A percentile compares a stretch with the other conserved stretches of the same genome.
Evolutionary conservation across 2,113 vertebrate genomes (phyloP).

Genomic region (Oceanites oceanicus): DNA sequence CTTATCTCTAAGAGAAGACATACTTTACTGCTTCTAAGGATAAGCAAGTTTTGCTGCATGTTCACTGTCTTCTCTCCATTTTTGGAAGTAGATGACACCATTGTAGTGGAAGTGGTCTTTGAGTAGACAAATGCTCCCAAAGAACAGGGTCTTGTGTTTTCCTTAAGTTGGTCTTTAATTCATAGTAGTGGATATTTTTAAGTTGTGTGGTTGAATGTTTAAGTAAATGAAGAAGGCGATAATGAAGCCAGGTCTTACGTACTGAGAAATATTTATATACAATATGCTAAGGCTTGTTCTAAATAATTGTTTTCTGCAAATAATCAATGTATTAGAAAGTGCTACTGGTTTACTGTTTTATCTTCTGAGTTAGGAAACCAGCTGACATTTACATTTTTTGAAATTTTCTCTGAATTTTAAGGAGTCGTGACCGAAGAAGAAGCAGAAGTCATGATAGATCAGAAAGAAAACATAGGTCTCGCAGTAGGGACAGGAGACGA

Average conservation of each 20-base stretch:
- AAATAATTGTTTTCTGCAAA: background rate
- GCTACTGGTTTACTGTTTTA: background rate
- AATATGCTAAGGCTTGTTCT: background rate
- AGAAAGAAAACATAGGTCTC: slow-evolving; percentile 90
- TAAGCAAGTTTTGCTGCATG: background rate
- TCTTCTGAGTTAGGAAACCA: background rate
- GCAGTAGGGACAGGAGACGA: slow-evolving; percentile 87
- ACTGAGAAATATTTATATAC: background rate
- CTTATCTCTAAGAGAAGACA: background rate
- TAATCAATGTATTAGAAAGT: background rate
- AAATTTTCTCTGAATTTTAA: slow-evolving; percentile 31
- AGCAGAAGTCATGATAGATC: slow-evolving; percentile 87
- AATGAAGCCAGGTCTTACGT: background rate
- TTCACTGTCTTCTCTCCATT: background rate
- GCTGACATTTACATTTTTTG: background rate
- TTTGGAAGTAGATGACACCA: background rate
- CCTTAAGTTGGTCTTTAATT: background rate
- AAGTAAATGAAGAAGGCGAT: background rate
- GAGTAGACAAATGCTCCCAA: background rate
- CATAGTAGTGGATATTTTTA: background rate
- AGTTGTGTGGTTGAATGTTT: background rate
- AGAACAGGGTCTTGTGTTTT: background rate
- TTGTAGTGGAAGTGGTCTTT: background rate
- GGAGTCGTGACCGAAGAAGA: slow-evolving; percentile 87
- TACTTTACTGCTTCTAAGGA: background rate